Conservation (phyloP, 2,888 invertebrate species). For the Hybos culiciformis region DNA sequence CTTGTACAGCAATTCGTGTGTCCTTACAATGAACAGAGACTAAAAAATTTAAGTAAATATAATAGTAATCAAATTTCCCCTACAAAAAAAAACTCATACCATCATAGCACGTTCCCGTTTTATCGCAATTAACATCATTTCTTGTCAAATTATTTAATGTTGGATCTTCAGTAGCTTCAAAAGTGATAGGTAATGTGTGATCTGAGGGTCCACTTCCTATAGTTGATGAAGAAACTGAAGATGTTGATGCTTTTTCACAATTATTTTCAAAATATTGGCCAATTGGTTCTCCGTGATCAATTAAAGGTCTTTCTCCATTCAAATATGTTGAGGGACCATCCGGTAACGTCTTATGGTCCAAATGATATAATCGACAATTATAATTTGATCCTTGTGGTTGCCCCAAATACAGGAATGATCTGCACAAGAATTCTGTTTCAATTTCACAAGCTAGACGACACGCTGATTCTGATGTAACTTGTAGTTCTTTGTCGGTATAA, state of each 20-base stretch:
- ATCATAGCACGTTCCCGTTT: conserved; percentile 89
- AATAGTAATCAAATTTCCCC: conserved; percentile 1
- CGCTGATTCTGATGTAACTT: conserved; percentile 79
- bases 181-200: conserved; percentile 55
- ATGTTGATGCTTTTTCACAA: conserved; percentile 51
- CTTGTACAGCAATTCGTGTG: conserved; percentile 83
- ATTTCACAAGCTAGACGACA: conserved; percentile 83
- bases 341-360: conserved; percentile 82
- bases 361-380: conserved; percentile 83
- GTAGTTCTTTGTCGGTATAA: conserved; percentile 84
- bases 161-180: conserved; percentile 65
- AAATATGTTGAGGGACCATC: conserved; percentile 85
- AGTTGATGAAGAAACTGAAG: conserved; percentile 20
- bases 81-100: conserved; percentile 42
- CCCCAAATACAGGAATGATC: conserved; percentile 62
- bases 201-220: conserved; percentile 36
- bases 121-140: conserved; percentile 79
- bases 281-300: conserved; percentile 81
- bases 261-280: conserved; percentile 83
- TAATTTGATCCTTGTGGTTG: conserved; percentile 58
- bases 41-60: conserved; percentile 38
- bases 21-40: conserved; percentile 91
- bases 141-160: conserved; percentile 58
- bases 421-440: conserved; percentile 83
- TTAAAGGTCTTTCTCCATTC: conserved; percentile 76